Conservation (phyloP, 2,113 vertebrate species). For the Carassius gibelio region DNA sequence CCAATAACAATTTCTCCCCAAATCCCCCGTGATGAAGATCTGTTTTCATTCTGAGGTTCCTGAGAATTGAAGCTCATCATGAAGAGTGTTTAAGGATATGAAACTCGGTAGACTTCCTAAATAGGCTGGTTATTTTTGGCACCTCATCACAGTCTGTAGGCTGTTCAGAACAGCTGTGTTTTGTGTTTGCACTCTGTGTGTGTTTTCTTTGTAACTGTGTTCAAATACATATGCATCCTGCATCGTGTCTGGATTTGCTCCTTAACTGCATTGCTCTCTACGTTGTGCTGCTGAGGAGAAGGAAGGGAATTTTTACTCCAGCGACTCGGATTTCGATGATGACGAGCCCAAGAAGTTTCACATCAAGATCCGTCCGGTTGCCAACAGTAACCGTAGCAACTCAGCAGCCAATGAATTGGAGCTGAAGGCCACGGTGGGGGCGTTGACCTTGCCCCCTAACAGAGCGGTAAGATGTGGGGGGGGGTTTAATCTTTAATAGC, state of each 20-base stretch:
- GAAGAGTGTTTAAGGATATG: background rate
- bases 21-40: background rate
- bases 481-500: background rate
- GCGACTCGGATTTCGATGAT: slow-evolving; percentile 92
- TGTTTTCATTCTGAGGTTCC: background rate
- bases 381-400: slow-evolving; percentile 68
- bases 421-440: slow-evolving; percentile 87
- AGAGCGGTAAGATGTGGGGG: slow-evolving; percentile 66
- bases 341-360: slow-evolving; percentile 91
- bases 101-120: background rate
- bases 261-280: slow-evolving; percentile 70
- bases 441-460: slow-evolving; percentile 85
- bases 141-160: slow-evolving; percentile 4
- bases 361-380: slow-evolving; percentile 87
- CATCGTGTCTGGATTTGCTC: slow-evolving; percentile 12
- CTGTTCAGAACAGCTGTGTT: slow-evolving; percentile 1
- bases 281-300: slow-evolving; percentile 76
- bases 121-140: background rate
- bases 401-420: slow-evolving; percentile 80
- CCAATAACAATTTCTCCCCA: background rate
- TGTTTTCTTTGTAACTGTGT: slow-evolving; percentile 6
- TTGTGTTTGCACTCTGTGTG: background rate
- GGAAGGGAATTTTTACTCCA: slow-evolving; percentile 84
- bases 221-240: background rate
- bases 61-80: background rate